Base-by-base conservation (phyloP, 2,113 vertebrate genomes). In the Saguinus imperator region DNA sequence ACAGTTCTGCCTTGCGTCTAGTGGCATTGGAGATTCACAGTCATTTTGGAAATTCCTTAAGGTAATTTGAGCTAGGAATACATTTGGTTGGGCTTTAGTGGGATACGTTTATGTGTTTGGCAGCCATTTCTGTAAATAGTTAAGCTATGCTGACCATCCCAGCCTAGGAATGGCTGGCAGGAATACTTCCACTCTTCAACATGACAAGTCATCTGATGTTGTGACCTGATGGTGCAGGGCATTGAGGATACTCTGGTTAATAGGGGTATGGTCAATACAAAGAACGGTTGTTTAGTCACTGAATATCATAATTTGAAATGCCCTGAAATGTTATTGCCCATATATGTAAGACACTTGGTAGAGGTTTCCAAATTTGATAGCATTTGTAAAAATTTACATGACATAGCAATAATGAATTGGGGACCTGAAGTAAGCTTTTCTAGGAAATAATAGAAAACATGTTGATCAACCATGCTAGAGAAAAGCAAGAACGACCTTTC, bases 91-190 rank as follows among this genome's bases (percentile, higher is more conserved):
- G 61, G 80, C 52, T 52, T 88, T 64, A 61, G 25, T 84, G 48
- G 50, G 48, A 57, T 70, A 80, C 16, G 13, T 52, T n/a, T 52
- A 20, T 76, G 6, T 84, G 20, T 6, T 73, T 94, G 84, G 20
- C n/a, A 76, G n/a, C 83, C 29, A 57, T 92, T 95, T 96, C 61
- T 96, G 75, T 87, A 80, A 83, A n/a, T 55, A 66, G 35, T 37
- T 52, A 76, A 52, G 18, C 52, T 40, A 68, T 45, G 48, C 32
- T 23, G 23, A 29, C 27, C 16, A 43, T 45, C 32, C 37, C 48
- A 61, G 52, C 13, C 88, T 40, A 45, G 10, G 10, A 88, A 16
- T 58, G 32, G n/a, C 37, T 91, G 25, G 1, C 64, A 40, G 70
- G 25, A 80, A 57, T 66, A 40, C 8, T 58, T 10, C 35, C 68